These are phyloP conservation scores for Percina caprodes DNA, from an alignment of 2,113 vertebrate genomes.

Conservation along the genomic window DNA sequence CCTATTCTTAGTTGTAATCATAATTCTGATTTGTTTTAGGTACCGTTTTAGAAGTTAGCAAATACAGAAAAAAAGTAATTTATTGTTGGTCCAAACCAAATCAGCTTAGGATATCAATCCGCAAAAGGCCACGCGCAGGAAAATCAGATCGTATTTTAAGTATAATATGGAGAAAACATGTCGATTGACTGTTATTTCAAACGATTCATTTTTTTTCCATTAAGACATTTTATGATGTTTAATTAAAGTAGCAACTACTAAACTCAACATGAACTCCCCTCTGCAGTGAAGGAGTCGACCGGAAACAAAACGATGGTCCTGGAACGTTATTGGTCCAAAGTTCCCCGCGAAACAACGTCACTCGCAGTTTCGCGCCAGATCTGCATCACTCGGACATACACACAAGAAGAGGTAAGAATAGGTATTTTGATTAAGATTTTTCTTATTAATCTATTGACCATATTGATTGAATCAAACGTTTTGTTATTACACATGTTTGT, in stretches of 20 bases:
- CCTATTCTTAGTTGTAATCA: neutral
- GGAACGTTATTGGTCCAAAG: constrained; percentile 71
- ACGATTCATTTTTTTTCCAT: fast-evolving
- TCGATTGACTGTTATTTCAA: fast-evolving
- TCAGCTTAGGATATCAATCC: fast-evolving
- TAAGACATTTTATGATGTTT: fast-evolving
- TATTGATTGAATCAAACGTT: fast-evolving
- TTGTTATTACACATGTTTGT: fast-evolving
- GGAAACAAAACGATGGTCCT: neutral
- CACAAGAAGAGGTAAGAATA: constrained; percentile 61
- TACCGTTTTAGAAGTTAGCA: too few relatives aligned
- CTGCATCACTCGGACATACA: constrained; percentile 8
- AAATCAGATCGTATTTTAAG: neutral
- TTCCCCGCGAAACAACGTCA: constrained; percentile 85
- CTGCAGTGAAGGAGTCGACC: neutral
- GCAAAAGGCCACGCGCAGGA: fast-evolving
- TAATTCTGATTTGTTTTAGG: too few relatives aligned
- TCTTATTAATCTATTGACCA: fast-evolving
- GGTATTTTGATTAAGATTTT: fast-evolving
- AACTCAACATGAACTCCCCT: neutral
- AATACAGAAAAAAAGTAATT: neutral
- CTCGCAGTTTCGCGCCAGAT: constrained; percentile 82
- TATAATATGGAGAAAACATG: fast-evolving
- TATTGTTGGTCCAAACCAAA: constrained; percentile 57
- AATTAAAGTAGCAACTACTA: fast-evolving